A percentile compares a stretch with the other conserved stretches of the same genome.
Evolutionary conservation across 1,140 invertebrate species (phyloP).

Genomic region (Bathynomus jamesi): DNA sequence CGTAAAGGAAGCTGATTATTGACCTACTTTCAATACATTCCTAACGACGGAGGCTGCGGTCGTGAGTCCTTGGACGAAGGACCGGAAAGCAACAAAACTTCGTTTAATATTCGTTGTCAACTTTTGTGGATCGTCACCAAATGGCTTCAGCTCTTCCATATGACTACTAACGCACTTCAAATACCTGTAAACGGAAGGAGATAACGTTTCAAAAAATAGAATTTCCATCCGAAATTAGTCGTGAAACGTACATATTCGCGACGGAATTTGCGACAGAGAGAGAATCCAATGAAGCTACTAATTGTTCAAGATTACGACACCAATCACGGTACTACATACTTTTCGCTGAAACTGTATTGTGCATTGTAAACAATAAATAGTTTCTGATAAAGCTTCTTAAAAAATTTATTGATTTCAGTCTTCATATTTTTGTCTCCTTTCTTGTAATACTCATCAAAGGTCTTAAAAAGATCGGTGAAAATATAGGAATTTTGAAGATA

Average conservation of each 20-base stretch:
- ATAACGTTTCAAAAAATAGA: no score
- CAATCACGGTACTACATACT: no score
- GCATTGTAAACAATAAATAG: slow-evolving; percentile 93
- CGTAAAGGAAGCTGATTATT: no score
- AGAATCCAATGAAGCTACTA: no score
- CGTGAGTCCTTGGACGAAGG: slow-evolving; percentile 78
- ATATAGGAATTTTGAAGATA: slow-evolving; percentile 90
- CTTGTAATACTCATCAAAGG: slow-evolving; percentile 82
- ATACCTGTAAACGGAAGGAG: slow-evolving; percentile 50
- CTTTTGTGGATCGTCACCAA: slow-evolving; percentile 87
- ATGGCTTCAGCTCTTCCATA: slow-evolving; percentile 87
- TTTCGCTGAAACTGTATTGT: slow-evolving; percentile 78
- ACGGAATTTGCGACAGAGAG: no score
- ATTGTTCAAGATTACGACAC: no score
- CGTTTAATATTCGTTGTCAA: slow-evolving; percentile 77
- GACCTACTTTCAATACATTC: slow-evolving; percentile 72
- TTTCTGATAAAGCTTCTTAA: slow-evolving; percentile 82
- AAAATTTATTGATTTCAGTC: slow-evolving; percentile 84
- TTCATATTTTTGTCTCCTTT: slow-evolving; percentile 71
- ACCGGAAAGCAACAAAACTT: slow-evolving; percentile 86
- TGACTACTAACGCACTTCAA: slow-evolving; percentile 76
- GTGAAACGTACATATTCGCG: no score
- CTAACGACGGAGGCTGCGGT: slow-evolving; percentile 74
- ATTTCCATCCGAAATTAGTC: no score
- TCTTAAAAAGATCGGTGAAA: slow-evolving; percentile 81